These are phyloP conservation scores for Pristionchus mayeri DNA, from an alignment of 2,888 invertebrate species.

Conservation along the genomic window DNA sequence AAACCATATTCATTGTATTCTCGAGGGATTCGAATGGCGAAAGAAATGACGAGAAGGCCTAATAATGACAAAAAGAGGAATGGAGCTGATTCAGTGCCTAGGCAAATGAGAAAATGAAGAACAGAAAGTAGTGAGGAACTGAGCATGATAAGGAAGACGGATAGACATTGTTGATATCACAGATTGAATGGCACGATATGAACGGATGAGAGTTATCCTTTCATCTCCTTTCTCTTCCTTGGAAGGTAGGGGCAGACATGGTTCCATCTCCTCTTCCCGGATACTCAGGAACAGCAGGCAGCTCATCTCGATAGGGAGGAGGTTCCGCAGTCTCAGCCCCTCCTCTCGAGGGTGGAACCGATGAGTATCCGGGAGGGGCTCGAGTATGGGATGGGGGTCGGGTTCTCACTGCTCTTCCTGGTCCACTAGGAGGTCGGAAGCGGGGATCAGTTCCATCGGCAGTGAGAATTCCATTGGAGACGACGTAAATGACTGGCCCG, in stretches of 20 bases:
- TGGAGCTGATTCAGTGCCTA: neutral
- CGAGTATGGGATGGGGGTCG: neutral
- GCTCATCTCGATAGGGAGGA: neutral
- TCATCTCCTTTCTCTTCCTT: neutral
- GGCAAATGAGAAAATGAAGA: neutral
- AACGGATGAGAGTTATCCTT: neutral
- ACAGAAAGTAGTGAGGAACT: no score
- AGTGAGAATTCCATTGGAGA: conserved; percentile 1
- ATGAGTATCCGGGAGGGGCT: conserved; percentile 4
- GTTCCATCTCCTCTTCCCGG: conserved; percentile 41
- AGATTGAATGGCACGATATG: neutral
- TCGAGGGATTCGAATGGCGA: neutral
- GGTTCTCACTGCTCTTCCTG: neutral
- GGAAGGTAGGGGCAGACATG: neutral
- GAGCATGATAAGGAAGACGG: neutral
- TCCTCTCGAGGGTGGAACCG: neutral
- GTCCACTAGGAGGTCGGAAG: neutral
- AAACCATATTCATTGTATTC: neutral
- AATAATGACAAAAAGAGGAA: neutral
- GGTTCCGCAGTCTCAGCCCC: conserved; percentile 30
- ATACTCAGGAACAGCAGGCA: neutral
- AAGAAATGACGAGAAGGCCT: neutral
- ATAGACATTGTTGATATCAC: neutral
- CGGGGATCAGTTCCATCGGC: neutral
- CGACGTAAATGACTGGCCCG: neutral